Evolutionary conservation across 2,113 vertebrate genomes (phyloP), one percentile per base, ranked within the genome.

Genomic region (Caranx melampygus): DNA sequence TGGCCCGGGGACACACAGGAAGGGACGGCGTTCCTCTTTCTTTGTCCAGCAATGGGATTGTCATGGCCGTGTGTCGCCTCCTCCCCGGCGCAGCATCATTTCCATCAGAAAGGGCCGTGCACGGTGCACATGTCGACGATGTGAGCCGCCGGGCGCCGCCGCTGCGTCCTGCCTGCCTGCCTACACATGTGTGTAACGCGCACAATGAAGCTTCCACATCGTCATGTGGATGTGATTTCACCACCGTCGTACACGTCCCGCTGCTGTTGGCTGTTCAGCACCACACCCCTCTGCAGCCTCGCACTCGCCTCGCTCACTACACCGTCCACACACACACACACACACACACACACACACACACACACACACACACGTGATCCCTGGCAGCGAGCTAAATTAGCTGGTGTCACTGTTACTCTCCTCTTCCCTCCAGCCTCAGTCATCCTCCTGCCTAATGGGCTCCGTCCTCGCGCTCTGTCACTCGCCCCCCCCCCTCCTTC

Each of bases 21-120:
- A 44, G 63, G 58, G 52, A 5, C 69, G 82, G 63, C 75, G 85
- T 81, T 64, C 75, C 11, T 55, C 63, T 66, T 42, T 58, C 82
- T 90, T 92, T 89, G 85, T 90, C 79, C 79, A 40, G 78, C 79
- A 77, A 73, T 75, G 13, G 78, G 81, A 86, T 91, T 86, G 65
- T 83, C 65, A 75, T 79, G 87, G 77, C 42, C 26, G 26, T 26
- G 26, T 26, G 34, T 37, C 61, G 35, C 31, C 86, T 52, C 75
- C 35, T 2, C 21, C 34, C 45, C 6, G 2, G 37, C 72, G 54
- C 78, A 2, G 14, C 62, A 61, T 40, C 67, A 69, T 86, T 83
- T 79, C 14, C 80, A 88, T 79, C 55, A 65, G 79, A 88, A 83
- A 31, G 31, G 51, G 58, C 51, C n/a, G 10, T 33, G 54, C 26